Percentiles rank a stretch among this genome's conserved stretches.
Conservation (phyloP, 2,888 invertebrate species). For the Xylocampa areola region DNA sequence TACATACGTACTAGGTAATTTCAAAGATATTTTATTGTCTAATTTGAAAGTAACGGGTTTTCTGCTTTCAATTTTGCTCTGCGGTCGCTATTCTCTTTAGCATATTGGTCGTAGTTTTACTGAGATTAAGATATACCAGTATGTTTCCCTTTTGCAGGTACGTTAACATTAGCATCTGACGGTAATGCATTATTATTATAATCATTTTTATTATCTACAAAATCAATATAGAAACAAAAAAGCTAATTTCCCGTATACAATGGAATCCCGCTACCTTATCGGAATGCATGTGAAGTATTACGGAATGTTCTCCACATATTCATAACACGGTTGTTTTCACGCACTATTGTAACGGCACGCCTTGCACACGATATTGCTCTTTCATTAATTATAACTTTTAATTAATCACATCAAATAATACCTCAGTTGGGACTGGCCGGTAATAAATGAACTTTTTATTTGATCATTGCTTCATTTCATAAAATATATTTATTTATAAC, state of each 20-base stretch:
- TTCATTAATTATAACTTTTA: constrained; percentile 80
- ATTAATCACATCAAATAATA: constrained; percentile 79
- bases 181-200: no score
- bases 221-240: constrained; percentile 39
- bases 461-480: constrained; percentile 64
- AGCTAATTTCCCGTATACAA: constrained; percentile 29
- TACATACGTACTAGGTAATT: no score
- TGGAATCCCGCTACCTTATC: constrained; percentile 32
- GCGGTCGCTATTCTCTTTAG: no score
- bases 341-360: constrained; percentile 54
- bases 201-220: background rate
- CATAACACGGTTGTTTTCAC: constrained; percentile 47
- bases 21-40: no score
- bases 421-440: constrained; percentile 61
- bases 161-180: no score
- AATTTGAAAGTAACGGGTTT: no score
- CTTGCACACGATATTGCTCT: constrained; percentile 70
- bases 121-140: no score
- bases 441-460: constrained; percentile 75
- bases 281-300: constrained; percentile 55
- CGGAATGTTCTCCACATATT: constrained; percentile 41
- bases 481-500: constrained; percentile 50
- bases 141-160: no score
- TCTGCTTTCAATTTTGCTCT: no score
- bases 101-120: no score